Base-by-base conservation (phyloP, 92 coral and sea anemone genomes). In the Palythoa heliodiscus region DNA sequence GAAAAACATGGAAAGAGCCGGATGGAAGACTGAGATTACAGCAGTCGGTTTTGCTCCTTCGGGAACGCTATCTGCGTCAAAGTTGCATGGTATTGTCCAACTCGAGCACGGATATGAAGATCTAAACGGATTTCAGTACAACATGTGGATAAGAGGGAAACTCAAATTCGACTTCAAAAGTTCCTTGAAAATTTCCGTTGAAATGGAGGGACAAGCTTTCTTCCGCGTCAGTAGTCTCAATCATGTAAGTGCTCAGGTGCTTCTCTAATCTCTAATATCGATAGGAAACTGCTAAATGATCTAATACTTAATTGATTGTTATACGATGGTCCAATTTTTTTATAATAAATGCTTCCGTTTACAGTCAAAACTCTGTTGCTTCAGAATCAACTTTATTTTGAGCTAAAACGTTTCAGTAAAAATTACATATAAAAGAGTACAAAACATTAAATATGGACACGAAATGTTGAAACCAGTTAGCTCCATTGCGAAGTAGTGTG, bases 141-240 rank as follows among this genome's bases (percentile, higher is more conserved):
- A 89, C 55, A 48, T 79, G 71, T 78, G 92, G 92, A 50, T 89
- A 43, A 9, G 47, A 25, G 81, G 81, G 6, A 53, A 52, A 76
- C 64, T 76, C 13, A 14, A 50, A 11, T 23, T 16, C 15, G 25
- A 40, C 17, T 43, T 76, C 22, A 63, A 76, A 24, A 76, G 35
- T 25, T 52, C 52, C 2, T 11, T 76, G 23, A 76, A 55, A 14
- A 19, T 76, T 1, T 76, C 81, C 8, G 23, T 22, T 11, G 38
- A 76, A 54, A 4, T 76, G 43, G 81, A 76, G 52, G 81, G 81
- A 25, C 40, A 76, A 53, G 67, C 81, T 14, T 76, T 76, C n/a
- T 37, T 76, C 55, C 81, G 24, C 24, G 43, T 54, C 22, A 17
- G 15, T 4, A 43, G 35, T 25, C 63, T 76, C 40, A 16, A 29